These are phyloP conservation scores for Amblyjoppa proteus DNA, from an alignment of 2,888 invertebrate genomes.

Conservation along the genomic window DNA sequence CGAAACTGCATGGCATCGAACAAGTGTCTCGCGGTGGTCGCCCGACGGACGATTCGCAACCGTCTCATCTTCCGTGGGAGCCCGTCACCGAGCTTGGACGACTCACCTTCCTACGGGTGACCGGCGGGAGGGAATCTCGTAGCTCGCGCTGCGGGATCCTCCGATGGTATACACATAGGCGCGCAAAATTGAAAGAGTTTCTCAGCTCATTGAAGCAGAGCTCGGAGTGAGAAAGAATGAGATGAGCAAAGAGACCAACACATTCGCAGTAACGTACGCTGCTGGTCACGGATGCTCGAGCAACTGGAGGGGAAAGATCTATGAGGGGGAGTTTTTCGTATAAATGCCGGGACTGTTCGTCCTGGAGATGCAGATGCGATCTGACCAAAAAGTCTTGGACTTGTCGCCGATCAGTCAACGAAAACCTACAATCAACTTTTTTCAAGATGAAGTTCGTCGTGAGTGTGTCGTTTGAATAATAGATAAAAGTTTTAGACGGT, in stretches of 20 bases:
- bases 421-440: constrained; percentile 21
- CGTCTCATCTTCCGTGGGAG: constrained; percentile 32
- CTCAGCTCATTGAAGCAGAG: constrained; percentile 55
- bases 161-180: background rate
- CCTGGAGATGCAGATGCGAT: constrained; percentile 80
- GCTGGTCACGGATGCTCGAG: constrained; percentile 71
- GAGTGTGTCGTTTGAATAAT: constrained; percentile 74
- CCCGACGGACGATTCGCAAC: constrained; percentile 31
- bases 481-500: constrained; percentile 15
- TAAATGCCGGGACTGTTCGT: constrained; percentile 80
- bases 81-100: background rate
- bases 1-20: constrained; percentile 65
- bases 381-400: constrained; percentile 77
- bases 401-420: constrained; percentile 33
- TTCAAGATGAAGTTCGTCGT: constrained; percentile 81
- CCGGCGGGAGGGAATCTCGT: constrained; percentile 20
- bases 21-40: constrained; percentile 22
- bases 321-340: constrained; percentile 79
- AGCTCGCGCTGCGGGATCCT: constrained; percentile 23
- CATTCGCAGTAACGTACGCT: constrained; percentile 69
- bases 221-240: constrained; percentile 47
- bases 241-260: constrained; percentile 65
- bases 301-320: constrained; percentile 81
- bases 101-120: constrained; percentile 9
- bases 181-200: constrained; percentile 46